Base-by-base conservation (phyloP, 2,888 invertebrate species). In the Desoria tigrina region DNA sequence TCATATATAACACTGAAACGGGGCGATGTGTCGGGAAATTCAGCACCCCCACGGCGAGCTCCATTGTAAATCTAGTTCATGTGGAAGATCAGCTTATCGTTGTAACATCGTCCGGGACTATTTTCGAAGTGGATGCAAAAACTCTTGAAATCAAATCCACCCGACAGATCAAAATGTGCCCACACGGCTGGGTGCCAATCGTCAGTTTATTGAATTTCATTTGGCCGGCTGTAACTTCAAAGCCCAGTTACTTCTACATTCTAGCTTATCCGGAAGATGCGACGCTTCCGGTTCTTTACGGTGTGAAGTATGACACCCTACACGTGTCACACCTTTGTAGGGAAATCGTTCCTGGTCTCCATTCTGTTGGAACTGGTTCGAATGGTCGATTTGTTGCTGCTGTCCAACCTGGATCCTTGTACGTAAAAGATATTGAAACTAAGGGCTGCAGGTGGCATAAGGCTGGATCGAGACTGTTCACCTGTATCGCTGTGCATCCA, bases 401-500 rank as follows among this genome's bases (percentile, higher is more conserved):
- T n/a, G 63, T 73, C 64, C 73, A 73, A 61, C 65, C 59, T 16
- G 49, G 56, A 4, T 54, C 64, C 26, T 55, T 73, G 6, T 70
- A 55, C 53, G 69, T 72, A 27, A 66, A 66, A 27, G 66, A 73
- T 56, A 61, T 64, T 57, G 50, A 49, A 1, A 49, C 45, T n/a
- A 42, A 27, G 4, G 23, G 42, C 1, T 59, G 42, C 53, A 67
- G 60, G 42, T 67, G 69, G 66, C 69, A 75, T 56, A 56, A 57
- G 16, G 63, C 69, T 32, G 74, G 74, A 3, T 62, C 72, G 2
- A 65, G 82, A 67, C 72, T 68, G 0, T 82, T 88, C 42, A 89
- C 87, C 0, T 86, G 86, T 72, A 81, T 90, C 3, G 83, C 85
- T 0, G 84, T 86, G 63, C 89, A 90, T 81, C 88, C 89, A 0